Base-by-base conservation (phyloP, 2,888 invertebrate species). In the Adelognathus sp. region DNA sequence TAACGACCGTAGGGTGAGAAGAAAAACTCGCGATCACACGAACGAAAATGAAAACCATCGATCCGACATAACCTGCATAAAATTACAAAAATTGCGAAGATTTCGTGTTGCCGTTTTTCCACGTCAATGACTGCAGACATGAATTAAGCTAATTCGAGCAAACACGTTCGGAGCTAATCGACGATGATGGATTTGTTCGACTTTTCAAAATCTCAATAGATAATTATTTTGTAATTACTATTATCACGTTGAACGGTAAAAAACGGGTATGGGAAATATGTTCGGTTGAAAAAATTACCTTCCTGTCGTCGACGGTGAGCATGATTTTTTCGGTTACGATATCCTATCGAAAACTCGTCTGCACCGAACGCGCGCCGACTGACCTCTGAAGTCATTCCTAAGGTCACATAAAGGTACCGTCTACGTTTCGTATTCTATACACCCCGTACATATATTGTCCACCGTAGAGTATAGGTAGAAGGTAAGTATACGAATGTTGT, bases 281-380 rank as follows among this genome's bases (percentile, higher is more conserved):
- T 36, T 46, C n/a, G 9, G 21, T 5, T 16, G 24, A 31, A 58
- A n/a, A 66, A 39, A 52, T 61, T 76, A 76, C 76, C 76, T 66
- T 64, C 52, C 50, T 41, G 14, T 66, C 66, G 66, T 76, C 76
- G 24, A 76, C 76, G 60, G 76, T 76, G 16, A 76, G 52, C 76
- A 76, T 74, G 24, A 21, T n/a, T 46, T 46, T n/a, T n/a, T 50
- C 46, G 46, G 24, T 21, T 52, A 16, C 56, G 27, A 46, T 41
- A 31, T 61, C 44, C 33, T 7, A 33, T 36, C 29, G 29, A 7
- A 24, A 64, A 41, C 14, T 58, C 44, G 41, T 39, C 27, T 60
- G 33, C 24, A 41, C 41, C 44, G 31, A 52, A 52, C 27, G 52
- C 54, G 44, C 58, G 56, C 63, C 1, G 29, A 27, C 27, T 21